Conservation (phyloP, 2,113 vertebrate genomes). For the Cavia aperea region DNA sequence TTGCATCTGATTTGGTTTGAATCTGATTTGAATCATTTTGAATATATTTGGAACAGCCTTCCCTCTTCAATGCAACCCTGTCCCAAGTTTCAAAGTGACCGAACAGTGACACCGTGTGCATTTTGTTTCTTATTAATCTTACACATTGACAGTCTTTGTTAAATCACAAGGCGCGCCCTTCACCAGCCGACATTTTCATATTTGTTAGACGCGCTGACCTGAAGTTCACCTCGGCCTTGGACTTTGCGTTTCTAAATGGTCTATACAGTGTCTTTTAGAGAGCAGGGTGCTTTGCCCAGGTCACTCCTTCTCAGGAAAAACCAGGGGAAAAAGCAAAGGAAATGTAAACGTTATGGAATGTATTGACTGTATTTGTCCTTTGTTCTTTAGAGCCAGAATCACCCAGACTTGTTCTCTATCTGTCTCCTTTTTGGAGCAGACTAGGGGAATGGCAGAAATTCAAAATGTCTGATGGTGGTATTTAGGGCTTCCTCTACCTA, state of each 20-base stretch:
- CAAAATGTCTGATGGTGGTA: background rate
- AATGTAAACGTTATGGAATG: slow-evolving; percentile 82
- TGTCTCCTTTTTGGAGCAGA: slow-evolving; percentile 18
- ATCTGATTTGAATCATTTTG: slow-evolving; percentile 82
- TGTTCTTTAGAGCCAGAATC: slow-evolving; percentile 70
- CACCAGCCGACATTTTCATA: slow-evolving; percentile 99
- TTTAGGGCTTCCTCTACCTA: slow-evolving; percentile 51
- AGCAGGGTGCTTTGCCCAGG: slow-evolving; percentile 81
- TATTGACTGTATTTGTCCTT: slow-evolving; percentile 78
- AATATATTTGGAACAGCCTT: slow-evolving; percentile 81
- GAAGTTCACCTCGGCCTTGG: slow-evolving; percentile 99
- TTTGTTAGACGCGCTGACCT: slow-evolving; percentile 99
- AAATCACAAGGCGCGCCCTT: slow-evolving; percentile 98
- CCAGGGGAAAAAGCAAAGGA: slow-evolving; percentile 73
- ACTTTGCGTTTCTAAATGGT: slow-evolving; percentile 91
- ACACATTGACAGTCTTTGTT: slow-evolving; percentile 99
- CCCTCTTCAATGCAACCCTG: slow-evolving; percentile 78
- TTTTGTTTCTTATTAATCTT: slow-evolving; percentile 99
- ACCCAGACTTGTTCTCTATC: slow-evolving; percentile 63
- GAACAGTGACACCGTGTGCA: slow-evolving; percentile 96
- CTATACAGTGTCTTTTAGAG: slow-evolving; percentile 83
- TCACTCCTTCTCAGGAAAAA: slow-evolving; percentile 82
- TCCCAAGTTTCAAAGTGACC: slow-evolving; percentile 95
- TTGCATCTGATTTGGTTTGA: slow-evolving; percentile 70
- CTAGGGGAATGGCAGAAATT: slow-evolving; percentile 21